Percentiles rank a stretch among this genome's conserved stretches.
These are phyloP conservation scores for Pluvialis apricaria DNA, from an alignment of 2,113 vertebrate species.

Conservation along the genomic window DNA sequence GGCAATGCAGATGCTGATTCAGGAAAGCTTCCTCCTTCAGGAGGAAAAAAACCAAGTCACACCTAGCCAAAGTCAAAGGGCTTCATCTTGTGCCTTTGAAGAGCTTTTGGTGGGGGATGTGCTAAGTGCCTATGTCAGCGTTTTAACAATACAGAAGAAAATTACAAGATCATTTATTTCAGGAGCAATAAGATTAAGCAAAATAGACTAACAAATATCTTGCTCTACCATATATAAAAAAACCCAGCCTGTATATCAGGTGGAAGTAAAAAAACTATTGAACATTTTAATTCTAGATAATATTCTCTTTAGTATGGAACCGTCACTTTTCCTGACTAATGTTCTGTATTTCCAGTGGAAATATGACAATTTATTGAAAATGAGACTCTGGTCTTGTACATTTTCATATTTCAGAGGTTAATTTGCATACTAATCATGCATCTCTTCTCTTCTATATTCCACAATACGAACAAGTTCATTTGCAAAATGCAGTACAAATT, in stretches of 20 bases:
- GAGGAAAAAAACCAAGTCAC: neutral
- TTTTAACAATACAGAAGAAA: neutral
- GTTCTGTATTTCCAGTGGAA: neutral
- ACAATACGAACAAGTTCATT: neutral
- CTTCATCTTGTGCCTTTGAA: neutral
- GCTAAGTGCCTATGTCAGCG: neutral
- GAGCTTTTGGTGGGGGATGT: neutral
- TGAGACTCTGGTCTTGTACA: neutral
- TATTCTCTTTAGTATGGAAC: neutral
- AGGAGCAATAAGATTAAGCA: neutral
- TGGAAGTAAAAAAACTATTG: neutral
- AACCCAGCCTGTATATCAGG: neutral
- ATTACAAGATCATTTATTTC: neutral
- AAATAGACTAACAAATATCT: neutral
- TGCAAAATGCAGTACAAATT: neutral
- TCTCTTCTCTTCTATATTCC: neutral
- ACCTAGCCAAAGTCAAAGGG: neutral
- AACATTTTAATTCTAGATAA: constrained; percentile 1
- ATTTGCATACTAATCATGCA: neutral
- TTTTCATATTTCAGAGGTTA: neutral
- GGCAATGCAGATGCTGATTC: neutral
- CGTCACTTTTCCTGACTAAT: neutral
- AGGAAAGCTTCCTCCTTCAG: neutral
- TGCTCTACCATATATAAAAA: neutral
- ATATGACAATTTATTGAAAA: neutral